Conservation (phyloP, 2,888 invertebrate species). For the Apoda limacodes region DNA sequence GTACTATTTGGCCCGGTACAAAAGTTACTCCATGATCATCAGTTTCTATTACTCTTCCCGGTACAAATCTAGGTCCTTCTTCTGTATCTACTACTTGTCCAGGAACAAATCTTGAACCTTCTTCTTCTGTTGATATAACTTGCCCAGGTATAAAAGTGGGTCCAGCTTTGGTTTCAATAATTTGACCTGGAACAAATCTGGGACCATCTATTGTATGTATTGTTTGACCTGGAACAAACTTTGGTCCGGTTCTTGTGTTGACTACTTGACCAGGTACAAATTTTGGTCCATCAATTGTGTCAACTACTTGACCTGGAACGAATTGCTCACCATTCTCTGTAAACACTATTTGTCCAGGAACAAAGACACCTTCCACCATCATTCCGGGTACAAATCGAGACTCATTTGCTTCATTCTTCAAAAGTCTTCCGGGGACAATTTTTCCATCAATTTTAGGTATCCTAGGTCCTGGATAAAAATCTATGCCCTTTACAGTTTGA, state of each 20-base stretch:
- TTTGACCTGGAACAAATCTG: constrained; percentile 83
- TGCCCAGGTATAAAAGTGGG: constrained; percentile 84
- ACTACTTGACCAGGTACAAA: constrained; percentile 85
- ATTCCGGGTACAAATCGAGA: constrained; percentile 77
- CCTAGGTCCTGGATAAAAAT: constrained; percentile 72
- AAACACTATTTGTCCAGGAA: constrained; percentile 76
- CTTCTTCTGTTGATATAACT: constrained; percentile 74
- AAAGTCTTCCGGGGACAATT: constrained; percentile 73
- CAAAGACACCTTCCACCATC: constrained; percentile 75
- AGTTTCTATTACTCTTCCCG: constrained; percentile 79
- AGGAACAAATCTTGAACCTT: constrained; percentile 71
- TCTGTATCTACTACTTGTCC: constrained; percentile 80
- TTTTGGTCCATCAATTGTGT: constrained; percentile 75
- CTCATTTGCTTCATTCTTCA: constrained; percentile 70
- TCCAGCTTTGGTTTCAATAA: constrained; percentile 79
- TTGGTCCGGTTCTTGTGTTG: constrained; percentile 73
- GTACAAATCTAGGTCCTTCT: constrained; percentile 77
- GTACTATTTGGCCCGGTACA: constrained; percentile 82
- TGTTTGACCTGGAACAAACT: constrained; percentile 79
- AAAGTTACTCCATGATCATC: constrained; percentile 79
- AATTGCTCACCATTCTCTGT: constrained; percentile 79
- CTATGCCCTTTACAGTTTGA: constrained; percentile 73
- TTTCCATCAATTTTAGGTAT: constrained; percentile 67
- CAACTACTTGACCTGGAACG: constrained; percentile 79
- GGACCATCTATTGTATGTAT: constrained; percentile 77